Base-by-base conservation (phyloP, 1,140 invertebrate species). In the Musca domestica region DNA sequence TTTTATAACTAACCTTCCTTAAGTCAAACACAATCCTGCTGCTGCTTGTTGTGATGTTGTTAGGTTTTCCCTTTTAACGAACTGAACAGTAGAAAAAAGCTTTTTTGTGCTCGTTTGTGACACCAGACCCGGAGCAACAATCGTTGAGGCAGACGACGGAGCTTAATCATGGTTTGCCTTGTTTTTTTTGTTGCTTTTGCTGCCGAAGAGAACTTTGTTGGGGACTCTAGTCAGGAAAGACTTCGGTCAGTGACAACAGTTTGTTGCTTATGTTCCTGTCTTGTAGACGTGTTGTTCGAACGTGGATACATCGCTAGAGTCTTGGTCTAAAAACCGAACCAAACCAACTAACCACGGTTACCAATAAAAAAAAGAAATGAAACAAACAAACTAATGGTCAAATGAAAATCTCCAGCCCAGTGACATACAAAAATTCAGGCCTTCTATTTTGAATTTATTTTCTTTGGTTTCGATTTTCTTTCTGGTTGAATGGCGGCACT, bases 1-100 rank as follows among this genome's bases (percentile, higher is more conserved):
- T 19, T 61, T 19, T 20, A 61, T 61, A 61, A 61, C 56, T 61
- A 61, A 61, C 56, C 56, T 61, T 61, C 56, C 56, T 34, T 61
- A 61, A 61, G 22, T 14, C 9, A 9, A 34, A 30, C 22, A 9
- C 15, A 58, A n/a, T 27, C 25, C 3, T 27, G 54, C 54, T 58
- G 25, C 27, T 30, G n/a, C 6, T 30, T 15, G 0, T 25, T 2
- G 5, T 25, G 20, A 23, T 14, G 14, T 2, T 25, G 22, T 27
- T 14, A 27, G 12, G 25, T 5, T 52, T 52, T 22, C 19, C 49
- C 19, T 20, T 46, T 9, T 52, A 12, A 52, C 14, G 25, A 30
- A n/a, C 15, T 17, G 3, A 30, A 30, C 27, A 25, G 20, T 52
- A 20, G 10, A 25, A 22, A 23, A 54, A 25, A 22, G 12, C 12